Conservation (phyloP, 2,797 vertebrate genomes). For the Schizothorax lantsangensis region DNA sequence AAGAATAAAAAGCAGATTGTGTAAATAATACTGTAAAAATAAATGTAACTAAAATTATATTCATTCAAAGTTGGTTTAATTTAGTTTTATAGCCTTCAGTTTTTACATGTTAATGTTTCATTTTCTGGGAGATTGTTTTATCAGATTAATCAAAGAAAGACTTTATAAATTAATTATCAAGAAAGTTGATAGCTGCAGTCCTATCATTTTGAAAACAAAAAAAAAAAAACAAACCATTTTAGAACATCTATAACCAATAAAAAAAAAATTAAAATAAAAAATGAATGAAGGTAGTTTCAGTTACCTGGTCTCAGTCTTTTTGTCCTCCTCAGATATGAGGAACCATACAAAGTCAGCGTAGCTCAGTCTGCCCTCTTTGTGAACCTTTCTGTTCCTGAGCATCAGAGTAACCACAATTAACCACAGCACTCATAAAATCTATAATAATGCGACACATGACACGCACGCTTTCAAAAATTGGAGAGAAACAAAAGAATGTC, state of each 20-base stretch:
- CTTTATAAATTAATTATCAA: neutral
- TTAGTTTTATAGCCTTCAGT: no score
- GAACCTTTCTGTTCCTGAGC: conserved; percentile 82
- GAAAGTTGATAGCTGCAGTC: no score
- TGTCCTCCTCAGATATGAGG: conserved; percentile 97
- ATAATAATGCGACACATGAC: neutral
- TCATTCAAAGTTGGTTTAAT: no score
- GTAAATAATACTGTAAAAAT: neutral
- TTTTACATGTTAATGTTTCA: no score
- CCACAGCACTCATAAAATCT: neutral
- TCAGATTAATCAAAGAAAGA: neutral
- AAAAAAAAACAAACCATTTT: neutral
- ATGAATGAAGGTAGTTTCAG: neutral
- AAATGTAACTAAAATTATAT: neutral
- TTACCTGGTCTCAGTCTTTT: conserved; percentile 92
- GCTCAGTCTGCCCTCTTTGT: conserved; percentile 86
- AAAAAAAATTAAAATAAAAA: neutral
- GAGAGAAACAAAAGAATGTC: neutral
- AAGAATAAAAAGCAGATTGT: neutral
- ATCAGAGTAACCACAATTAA: conserved; percentile 24
- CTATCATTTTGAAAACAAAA: neutral
- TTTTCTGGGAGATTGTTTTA: conserved; percentile 1
- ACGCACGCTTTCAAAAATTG: neutral
- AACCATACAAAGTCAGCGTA: conserved; percentile 98
- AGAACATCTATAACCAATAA: neutral